Conservation (phyloP, 2,888 invertebrate species). For the Drosophila cyrtoloma region DNA sequence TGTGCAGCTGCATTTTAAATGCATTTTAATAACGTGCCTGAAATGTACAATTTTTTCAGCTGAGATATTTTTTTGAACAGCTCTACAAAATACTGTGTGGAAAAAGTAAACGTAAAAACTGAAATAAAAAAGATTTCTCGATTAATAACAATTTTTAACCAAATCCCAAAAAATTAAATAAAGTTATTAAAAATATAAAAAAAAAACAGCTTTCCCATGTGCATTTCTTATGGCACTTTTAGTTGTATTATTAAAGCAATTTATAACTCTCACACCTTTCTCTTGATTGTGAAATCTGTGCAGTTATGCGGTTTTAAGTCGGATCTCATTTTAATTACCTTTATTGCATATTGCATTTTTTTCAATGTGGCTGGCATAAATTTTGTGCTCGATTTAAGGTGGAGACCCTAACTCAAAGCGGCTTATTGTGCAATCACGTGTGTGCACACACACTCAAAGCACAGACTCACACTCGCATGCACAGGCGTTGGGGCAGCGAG, state of each 20-base stretch:
- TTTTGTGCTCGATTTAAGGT: constrained; percentile 71
- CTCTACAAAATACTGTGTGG: not conserved
- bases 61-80: constrained; percentile 1
- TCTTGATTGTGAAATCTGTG: not conserved
- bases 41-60: constrained; percentile 43
- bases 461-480: constrained; percentile 19
- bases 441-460: constrained; percentile 54
- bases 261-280: not conserved
- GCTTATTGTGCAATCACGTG: constrained; percentile 77
- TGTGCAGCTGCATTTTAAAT: constrained; percentile 51
- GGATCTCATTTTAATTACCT: constrained; percentile 37
- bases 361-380: constrained; percentile 51
- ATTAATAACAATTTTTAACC: constrained; percentile 14
- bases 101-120: not conserved
- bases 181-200: not conserved
- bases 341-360: constrained; percentile 35
- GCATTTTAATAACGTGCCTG: constrained; percentile 48
- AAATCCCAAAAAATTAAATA: not conserved
- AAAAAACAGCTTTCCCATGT: not conserved
- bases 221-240: not conserved
- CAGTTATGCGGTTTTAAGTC: constrained; percentile 6
- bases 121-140: constrained; percentile 3
- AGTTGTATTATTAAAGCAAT: not conserved
- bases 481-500: constrained; percentile 31
- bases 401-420: constrained; percentile 44